Base-by-base conservation (phyloP, 30 jellyfish, hydroid and myxozoan genomes). In the Calvadosia cruxmelitensis region DNA sequence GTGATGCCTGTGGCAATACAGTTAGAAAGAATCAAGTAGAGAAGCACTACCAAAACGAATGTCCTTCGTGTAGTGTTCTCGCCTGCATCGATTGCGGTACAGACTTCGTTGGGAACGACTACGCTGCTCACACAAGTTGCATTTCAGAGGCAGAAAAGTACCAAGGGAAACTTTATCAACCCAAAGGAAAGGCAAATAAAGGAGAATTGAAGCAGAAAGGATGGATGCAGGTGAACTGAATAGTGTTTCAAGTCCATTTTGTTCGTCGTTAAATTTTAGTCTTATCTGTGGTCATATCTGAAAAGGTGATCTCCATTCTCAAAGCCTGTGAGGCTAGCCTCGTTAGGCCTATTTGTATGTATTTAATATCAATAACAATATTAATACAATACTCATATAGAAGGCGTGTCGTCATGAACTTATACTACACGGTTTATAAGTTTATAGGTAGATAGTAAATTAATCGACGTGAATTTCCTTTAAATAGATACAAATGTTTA, bases 61-160 rank as follows among this genome's bases (percentile, higher is more conserved):
- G 99, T 69, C 87, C 85, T 28, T 75, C 57, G 52, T 91, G 99
- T 63, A 33, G 87, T 27, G 95, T 91, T 23, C 85, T 91, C 48
- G 82, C 99, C 0, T 91, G 99, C 70, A 73, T 91, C 52, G 99
- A 91, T 70, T 91, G 99, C 49, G 99, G 99, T 27, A 84, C 64
- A 61, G 99, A 91, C 49, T 91, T 91, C 63, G 93, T 70, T 74
- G 99, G 95, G 13, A 85, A 83, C 33, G 81, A 75, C 20, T 91
- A 91, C 65, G 80, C 74, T 0, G 78, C 78, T 0, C 99, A 79
- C 66, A 91, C 93, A 67, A 91, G 93, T 52, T 91, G 99, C 42
- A 72, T 91, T 26, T 27, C 94, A 28, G 95, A 91, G 52, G 99
- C 99, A 10, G 99, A 91, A 64, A 91, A 91, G 61, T 91, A 91